Evolutionary conservation across 2,113 vertebrate genomes (phyloP).

Genomic region (Jaculus jaculus): DNA sequence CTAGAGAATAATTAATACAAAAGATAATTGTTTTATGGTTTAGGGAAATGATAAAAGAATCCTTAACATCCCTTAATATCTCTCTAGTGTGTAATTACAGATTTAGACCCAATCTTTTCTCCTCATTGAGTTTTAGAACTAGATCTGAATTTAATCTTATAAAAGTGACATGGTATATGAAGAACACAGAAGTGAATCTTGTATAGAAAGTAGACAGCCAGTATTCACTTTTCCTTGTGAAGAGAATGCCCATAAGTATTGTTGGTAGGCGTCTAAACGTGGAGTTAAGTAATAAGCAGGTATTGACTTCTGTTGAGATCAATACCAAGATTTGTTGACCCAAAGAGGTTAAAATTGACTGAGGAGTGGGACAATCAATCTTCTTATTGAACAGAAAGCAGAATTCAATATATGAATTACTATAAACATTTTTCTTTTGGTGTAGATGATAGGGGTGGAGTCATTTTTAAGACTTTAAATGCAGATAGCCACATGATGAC

Average conservation of each 20-base stretch:
- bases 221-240: constrained; percentile 72
- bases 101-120: constrained; percentile 35
- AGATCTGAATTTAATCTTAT: constrained; percentile 26
- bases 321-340: constrained; percentile 86
- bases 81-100: constrained; percentile 46
- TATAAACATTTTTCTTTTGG: constrained; percentile 87
- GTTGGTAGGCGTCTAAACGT: constrained; percentile 80
- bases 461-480: constrained; percentile 77
- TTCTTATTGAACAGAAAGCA: constrained; percentile 86
- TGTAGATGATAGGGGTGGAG: constrained; percentile 80
- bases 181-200: constrained; percentile 45
- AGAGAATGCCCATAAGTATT: constrained; percentile 79
- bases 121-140: constrained; percentile 44
- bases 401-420: constrained; percentile 87
- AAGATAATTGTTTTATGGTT: constrained; percentile 48
- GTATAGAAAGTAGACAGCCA: constrained; percentile 66
- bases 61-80: constrained; percentile 24
- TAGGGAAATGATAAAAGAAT: constrained; percentile 28
- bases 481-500: constrained; percentile 57
- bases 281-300: constrained; percentile 85
- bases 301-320: constrained; percentile 86
- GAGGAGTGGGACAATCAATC: constrained; percentile 85
- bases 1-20: constrained; percentile 49
- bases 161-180: constrained; percentile 21
- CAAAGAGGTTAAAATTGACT: constrained; percentile 88